Percentiles rank a stretch among this genome's conserved stretches.
These are phyloP conservation scores for Achlya flavicornis DNA, from an alignment of 2,888 invertebrate genomes.

Conservation along the genomic window DNA sequence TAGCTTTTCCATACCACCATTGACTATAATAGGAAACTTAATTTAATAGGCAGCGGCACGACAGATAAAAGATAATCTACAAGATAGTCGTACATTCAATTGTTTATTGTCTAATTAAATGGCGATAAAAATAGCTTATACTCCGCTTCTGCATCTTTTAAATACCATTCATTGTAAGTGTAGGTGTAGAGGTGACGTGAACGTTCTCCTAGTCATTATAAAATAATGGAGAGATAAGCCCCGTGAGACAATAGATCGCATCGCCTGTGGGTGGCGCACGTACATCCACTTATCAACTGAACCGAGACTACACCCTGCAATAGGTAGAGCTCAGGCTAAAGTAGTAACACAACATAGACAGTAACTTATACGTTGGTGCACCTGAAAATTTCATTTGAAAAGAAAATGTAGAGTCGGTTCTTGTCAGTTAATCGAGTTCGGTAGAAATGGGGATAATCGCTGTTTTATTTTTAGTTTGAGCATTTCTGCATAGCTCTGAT, in stretches of 20 bases:
- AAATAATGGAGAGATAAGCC: conserved; percentile 74
- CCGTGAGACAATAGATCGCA: conserved; percentile 70
- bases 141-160: conserved; percentile 25
- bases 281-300: conserved; percentile 37
- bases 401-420: too few species aligned
- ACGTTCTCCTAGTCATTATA: conserved; percentile 72
- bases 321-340: background rate
- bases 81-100: conserved; percentile 31
- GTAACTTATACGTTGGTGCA: background rate
- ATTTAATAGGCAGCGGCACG: conserved; percentile 32
- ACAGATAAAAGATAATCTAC: conserved; percentile 33
- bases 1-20: background rate
- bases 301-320: conserved; percentile 22
- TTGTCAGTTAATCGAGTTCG: too few species aligned
- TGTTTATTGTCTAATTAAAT: conserved; percentile 49
- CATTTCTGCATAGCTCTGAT: too few species aligned
- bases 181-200: conserved; percentile 64
- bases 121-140: conserved; percentile 37
- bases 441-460: too few species aligned
- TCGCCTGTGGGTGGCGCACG: conserved; percentile 56
- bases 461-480: too few species aligned
- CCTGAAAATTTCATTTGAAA: background rate
- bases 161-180: conserved; percentile 39
- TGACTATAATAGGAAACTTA: background rate
- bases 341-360: background rate